phyloP scores from a whole-genome alignment of 2,888 invertebrate genomes.

The Adineta ricciae region DNA sequence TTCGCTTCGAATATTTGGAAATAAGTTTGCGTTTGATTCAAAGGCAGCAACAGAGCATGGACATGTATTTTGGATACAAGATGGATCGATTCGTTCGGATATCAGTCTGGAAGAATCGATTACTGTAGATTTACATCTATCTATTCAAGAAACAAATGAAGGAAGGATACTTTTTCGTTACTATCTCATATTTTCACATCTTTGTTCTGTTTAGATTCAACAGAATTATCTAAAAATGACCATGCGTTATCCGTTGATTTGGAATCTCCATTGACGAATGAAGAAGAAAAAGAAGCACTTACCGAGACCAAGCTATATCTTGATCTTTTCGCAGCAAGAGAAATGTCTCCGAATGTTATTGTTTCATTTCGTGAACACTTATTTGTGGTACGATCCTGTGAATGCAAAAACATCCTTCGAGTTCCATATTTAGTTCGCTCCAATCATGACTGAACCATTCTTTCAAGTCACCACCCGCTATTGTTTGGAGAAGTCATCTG shows the following conservation, averaged over 20 bases:
- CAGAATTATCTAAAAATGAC: not conserved
- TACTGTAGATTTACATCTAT: not conserved
- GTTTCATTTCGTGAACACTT: not conserved
- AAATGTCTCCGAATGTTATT: not conserved
- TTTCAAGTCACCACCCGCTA: not conserved
- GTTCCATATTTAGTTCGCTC: not conserved
- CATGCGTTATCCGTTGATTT: no score
- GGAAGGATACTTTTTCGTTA: not conserved
- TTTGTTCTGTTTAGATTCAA: not conserved
- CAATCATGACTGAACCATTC: not conserved
- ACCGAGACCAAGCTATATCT: not conserved
- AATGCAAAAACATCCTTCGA: not conserved
- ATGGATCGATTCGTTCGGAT: conserved; percentile 11
- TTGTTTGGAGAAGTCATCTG: not conserved
- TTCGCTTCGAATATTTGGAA: not conserved
- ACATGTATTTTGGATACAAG: conserved; percentile 1
- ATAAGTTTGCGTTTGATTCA: not conserved
- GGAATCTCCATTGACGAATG: no score
- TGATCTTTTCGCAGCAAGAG: not conserved
- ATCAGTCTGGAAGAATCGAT: conserved; percentile 4
- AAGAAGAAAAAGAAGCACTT: no score
- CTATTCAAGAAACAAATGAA: not conserved
- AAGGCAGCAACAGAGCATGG: not conserved
- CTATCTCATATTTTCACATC: no score
- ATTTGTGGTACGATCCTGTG: not conserved